Conservation (phyloP, 2,113 vertebrate species). For the Albula goreensis region DNA sequence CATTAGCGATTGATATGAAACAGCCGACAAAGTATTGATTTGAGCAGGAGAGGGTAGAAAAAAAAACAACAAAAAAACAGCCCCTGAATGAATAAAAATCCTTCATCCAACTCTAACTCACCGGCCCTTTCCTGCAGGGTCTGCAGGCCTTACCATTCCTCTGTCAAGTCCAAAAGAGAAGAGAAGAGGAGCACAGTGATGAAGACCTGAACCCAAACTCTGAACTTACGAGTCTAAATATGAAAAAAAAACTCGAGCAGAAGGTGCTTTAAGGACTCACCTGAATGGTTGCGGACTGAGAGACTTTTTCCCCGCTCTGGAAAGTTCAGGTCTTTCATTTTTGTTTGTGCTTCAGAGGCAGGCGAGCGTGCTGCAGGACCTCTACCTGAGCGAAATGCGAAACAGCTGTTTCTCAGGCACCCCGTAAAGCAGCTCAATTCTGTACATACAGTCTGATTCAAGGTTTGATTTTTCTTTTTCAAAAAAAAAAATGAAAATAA, state of each 20-base stretch:
- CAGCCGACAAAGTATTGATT: background rate
- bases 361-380: constrained; percentile 52
- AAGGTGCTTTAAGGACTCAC: background rate
- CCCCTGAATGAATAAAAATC: background rate
- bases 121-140: background rate
- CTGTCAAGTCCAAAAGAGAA: background rate
- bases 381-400: constrained; percentile 39
- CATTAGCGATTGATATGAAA: constrained; percentile 6
- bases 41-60: background rate
- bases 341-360: background rate
- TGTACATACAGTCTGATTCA: constrained; percentile 51
- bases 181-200: background rate
- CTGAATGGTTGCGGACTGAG: background rate
- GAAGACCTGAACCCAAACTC: background rate
- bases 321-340: background rate
- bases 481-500: too few relatives aligned
- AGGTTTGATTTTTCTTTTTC: background rate
- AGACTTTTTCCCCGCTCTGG: background rate
- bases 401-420: constrained; percentile 51
- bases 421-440: constrained; percentile 37
- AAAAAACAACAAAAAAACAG: background rate
- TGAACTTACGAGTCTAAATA: background rate
- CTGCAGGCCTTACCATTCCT: background rate
- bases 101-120: background rate
- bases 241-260: background rate